Base-by-base conservation (phyloP, 2,888 invertebrate genomes). In the Drosophila lutescens region DNA sequence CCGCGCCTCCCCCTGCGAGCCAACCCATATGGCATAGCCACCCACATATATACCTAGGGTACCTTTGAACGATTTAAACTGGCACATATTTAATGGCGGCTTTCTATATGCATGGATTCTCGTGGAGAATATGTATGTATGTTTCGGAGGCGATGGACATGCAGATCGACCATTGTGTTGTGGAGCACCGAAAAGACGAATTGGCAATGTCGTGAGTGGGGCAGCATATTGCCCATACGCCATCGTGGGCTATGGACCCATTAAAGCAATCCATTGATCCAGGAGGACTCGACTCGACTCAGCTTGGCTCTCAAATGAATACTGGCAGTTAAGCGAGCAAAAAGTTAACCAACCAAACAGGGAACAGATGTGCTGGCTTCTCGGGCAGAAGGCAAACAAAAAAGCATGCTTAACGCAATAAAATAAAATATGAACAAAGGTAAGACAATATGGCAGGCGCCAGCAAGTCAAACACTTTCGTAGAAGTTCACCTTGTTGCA, bases 391-490 rank as follows among this genome's bases (percentile, higher is more conserved):
- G 46, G 56, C 65, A 77, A 84, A 70, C 77, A 81, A 46, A 76
- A 74, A 67, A 62, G 32, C 58, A 44, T 44, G 38, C 55, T 49
- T 49, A 46, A 59, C 5, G 32, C 62, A 77, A 81, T 79, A 70
- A 79, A 78, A 80, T 74, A 61, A 74, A 76, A 80, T 72, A 72
- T 66, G 67, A 63, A 76, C 57, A 55, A 70, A 70, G 70, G 85
- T 79, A 78, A 82, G 74, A 78, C 86, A 83, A 83, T 83, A 83
- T 83, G 83, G 62, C 74, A 79, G 57, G 53, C 53, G 68, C 53
- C 80, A 66, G 76, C 76, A 82, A 87, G 74, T 85, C 88, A 87
- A 87, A 87, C 86, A 82, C 67, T 59, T 40, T 57, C 17, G 32
- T 30, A 20, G 46, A 46, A 61, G 69, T 69, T 77, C 62, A 76